Evolutionary conservation across 1,140 invertebrate genomes (phyloP), one percentile per base, ranked within the genome.

Genomic region (Megathymus violae): DNA sequence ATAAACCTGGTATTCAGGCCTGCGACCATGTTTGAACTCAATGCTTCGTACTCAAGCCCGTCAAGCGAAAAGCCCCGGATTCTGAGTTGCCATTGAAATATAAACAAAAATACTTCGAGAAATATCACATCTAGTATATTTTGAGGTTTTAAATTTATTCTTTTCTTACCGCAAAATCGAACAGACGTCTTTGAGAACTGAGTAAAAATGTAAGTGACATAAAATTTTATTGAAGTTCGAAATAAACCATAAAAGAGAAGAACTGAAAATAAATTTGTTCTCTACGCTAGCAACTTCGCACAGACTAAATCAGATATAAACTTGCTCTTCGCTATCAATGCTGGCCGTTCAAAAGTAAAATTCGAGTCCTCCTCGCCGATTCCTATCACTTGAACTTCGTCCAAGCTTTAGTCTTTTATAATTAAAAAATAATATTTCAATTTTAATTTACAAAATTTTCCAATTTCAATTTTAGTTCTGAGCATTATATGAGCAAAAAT

Each of bases 361-460:
- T 76, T 67, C 58, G 58, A 69, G 62, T 65, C 47, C 43, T 61
- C 65, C 40, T 64, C 66, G 47, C 40, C 69, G 72, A 79, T 74
- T 65, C 50, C 73, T 77, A 80, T 82, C 78, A 63, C 46, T 54
- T 65, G 51, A 76, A 79, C 60, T 79, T 75, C 56, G 46, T 54
- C 58, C 22, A 65, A 66, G 17, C 34, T 36, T 38, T 13, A 9
- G 1, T 40, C 48, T 40, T 40, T 60, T 16, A 47, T 47, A 47
- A 48, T 14, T 38, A 44, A 44, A 58, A 60, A 48, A 60, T 22
- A 40, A 15, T 36, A 34, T 43, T 52, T 9, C 44, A 22, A 7
- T 44, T 31, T 7, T 7, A 31, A 7, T 1, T 7, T 31, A 31
- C 9, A 9, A 31, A 31, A 31, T 31, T 31, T 1, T 31, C 27